These are phyloP conservation scores for Laothoe populi DNA, from an alignment of 2,888 invertebrate genomes.

Conservation along the genomic window DNA sequence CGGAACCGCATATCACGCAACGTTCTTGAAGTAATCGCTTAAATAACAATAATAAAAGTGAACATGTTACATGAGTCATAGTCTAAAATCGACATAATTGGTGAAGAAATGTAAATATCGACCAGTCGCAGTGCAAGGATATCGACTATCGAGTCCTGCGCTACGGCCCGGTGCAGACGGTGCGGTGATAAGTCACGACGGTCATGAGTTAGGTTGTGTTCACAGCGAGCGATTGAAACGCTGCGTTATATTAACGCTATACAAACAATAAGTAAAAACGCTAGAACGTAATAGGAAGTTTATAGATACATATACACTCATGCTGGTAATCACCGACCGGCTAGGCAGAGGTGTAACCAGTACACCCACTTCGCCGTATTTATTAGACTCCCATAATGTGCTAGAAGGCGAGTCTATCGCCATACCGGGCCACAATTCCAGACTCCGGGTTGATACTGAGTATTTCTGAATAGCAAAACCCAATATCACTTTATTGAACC, in stretches of 20 bases:
- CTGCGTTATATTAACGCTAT: slow-evolving; percentile 5
- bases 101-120: slow-evolving; percentile 12
- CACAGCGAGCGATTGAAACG: not conserved
- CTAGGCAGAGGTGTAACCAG: too few relatives aligned
- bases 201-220: not conserved
- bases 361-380: too few relatives aligned
- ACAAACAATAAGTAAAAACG: too few relatives aligned
- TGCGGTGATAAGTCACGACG: not conserved
- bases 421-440: too few relatives aligned
- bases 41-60: not conserved
- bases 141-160: not conserved
- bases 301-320: too few relatives aligned
- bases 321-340: too few relatives aligned
- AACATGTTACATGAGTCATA: not conserved
- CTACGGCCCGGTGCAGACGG: not conserved
- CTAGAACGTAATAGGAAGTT: too few relatives aligned
- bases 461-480: too few relatives aligned
- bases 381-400: too few relatives aligned
- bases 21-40: not conserved
- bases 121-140: slow-evolving; percentile 18
- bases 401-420: too few relatives aligned
- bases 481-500: too few relatives aligned
- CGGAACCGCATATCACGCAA: not conserved
- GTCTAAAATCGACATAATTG: not conserved
- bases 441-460: too few relatives aligned